These are phyloP conservation scores for Atethmia centrago DNA, from an alignment of 2,888 invertebrate species.

Conservation along the genomic window DNA sequence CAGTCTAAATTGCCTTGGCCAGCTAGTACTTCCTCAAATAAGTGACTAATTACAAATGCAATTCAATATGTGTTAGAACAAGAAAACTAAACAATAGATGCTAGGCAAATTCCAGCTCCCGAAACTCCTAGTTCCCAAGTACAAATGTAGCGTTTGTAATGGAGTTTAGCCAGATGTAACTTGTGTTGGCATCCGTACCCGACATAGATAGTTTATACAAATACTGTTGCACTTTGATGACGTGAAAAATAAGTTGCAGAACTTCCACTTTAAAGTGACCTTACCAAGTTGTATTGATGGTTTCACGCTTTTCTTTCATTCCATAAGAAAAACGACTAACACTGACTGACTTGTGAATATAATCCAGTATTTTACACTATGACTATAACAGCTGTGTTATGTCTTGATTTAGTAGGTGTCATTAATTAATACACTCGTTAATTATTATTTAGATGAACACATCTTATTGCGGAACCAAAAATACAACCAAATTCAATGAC, in stretches of 20 bases:
- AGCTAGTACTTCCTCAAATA: neutral
- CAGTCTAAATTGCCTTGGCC: neutral
- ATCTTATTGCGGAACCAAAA: no score
- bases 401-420: no score
- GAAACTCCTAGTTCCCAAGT: conserved; percentile 27
- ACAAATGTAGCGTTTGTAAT: conserved; percentile 56
- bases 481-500: no score
- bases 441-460: no score
- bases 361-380: neutral
- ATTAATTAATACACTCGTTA: no score
- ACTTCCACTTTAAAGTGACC: conserved; percentile 26
- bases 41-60: neutral
- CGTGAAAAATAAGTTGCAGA: conserved; percentile 24
- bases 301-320: neutral
- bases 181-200: conserved; percentile 45
- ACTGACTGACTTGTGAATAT: neutral
- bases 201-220: conserved; percentile 34
- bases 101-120: conserved; percentile 35
- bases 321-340: neutral
- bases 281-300: neutral
- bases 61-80: neutral
- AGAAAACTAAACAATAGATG: conserved; percentile 28
- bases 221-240: conserved; percentile 28
- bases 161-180: conserved; percentile 60
- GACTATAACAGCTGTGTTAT: neutral